Percentiles rank a stretch among this genome's conserved stretches.
phyloP scores from a whole-genome alignment of 30 jellyfish, hydroid and myxozoan species.

The Cassiopea andromeda region DNA sequence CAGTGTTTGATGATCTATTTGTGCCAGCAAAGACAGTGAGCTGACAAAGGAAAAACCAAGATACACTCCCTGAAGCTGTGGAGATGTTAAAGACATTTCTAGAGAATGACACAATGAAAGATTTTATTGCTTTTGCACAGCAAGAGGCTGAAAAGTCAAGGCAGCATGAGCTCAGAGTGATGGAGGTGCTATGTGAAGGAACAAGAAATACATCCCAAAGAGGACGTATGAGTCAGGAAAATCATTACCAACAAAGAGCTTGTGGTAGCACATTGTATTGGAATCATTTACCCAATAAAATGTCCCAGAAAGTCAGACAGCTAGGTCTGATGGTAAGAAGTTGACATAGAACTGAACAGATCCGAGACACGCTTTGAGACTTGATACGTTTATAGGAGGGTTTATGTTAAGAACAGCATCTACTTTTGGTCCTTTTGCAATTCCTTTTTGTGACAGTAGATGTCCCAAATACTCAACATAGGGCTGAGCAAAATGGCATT shows the following conservation, averaged over 20 bases:
- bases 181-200: too few relatives aligned
- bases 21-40: too few relatives aligned
- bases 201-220: too few relatives aligned
- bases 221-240: too few relatives aligned
- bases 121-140: too few relatives aligned
- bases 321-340: slow-evolving; percentile 8
- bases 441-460: slow-evolving; percentile 24
- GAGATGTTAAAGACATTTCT: too few relatives aligned
- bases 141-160: too few relatives aligned
- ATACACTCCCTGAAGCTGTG: too few relatives aligned
- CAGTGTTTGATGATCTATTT: neutral
- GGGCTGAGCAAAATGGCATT: slow-evolving; percentile 27
- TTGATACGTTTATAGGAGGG: slow-evolving; percentile 22
- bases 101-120: too few relatives aligned
- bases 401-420: slow-evolving; percentile 2
- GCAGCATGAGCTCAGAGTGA: too few relatives aligned
- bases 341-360: slow-evolving; percentile 27
- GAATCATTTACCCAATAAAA: neutral
- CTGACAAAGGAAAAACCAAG: too few relatives aligned
- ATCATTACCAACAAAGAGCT: neutral
- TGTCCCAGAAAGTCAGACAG: neutral
- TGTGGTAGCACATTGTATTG: neutral
- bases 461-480: slow-evolving; percentile 28
- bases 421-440: slow-evolving; percentile 28
- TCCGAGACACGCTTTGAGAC: neutral